Conservation (phyloP, 1,140 invertebrate species). For the Sitodiplosis mosellana region DNA sequence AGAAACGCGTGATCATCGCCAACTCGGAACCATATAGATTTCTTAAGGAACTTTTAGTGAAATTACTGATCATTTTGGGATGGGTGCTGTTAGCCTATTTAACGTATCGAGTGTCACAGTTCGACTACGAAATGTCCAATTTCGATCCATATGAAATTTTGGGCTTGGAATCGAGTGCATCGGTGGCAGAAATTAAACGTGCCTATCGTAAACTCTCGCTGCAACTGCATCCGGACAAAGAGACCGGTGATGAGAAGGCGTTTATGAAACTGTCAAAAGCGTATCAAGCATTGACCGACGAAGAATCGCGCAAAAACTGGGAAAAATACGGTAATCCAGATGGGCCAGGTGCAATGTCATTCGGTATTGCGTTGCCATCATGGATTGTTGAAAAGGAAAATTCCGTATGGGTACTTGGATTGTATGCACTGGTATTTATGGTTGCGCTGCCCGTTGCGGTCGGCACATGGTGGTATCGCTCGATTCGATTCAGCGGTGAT, state of each 20-base stretch:
- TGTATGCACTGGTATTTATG: constrained; percentile 96
- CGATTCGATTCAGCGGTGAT: constrained; percentile 90
- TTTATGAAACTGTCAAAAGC: constrained; percentile 98
- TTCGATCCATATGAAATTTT: constrained; percentile 98
- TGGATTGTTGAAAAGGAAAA: constrained; percentile 99
- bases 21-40: constrained; percentile 72
- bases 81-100: constrained; percentile 77
- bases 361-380: constrained; percentile 96
- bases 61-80: constrained; percentile 52
- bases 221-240: constrained; percentile 93
- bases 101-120: constrained; percentile 91
- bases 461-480: constrained; percentile 97
- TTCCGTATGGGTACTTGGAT: constrained; percentile 88
- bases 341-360: constrained; percentile 95
- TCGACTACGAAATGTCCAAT: constrained; percentile 94
- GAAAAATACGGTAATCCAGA: constrained; percentile 99
- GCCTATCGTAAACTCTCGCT: constrained; percentile 87
- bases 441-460: constrained; percentile 83
- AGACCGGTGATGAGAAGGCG: constrained; percentile 88
- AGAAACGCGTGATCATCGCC: constrained; percentile 66
- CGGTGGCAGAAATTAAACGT: constrained; percentile 80
- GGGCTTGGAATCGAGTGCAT: constrained; percentile 65
- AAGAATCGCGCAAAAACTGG: constrained; percentile 93
- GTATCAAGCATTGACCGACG: constrained; percentile 82
- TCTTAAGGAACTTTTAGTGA: constrained; percentile 47